These are phyloP conservation scores for Esox masquinongy DNA, from an alignment of 2,797 vertebrate genomes.

Conservation along the genomic window DNA sequence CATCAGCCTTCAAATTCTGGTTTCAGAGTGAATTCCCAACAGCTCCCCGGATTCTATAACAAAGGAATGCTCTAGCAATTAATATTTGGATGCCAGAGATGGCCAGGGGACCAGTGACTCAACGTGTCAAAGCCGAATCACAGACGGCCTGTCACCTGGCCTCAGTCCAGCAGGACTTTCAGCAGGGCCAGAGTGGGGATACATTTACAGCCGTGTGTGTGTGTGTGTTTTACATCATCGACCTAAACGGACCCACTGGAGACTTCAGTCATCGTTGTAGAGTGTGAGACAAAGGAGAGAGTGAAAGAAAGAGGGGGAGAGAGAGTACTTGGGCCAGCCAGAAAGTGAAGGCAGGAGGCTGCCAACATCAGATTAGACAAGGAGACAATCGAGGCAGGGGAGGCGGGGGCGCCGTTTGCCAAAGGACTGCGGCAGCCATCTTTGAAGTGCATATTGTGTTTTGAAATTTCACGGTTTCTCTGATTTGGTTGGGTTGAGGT, in stretches of 20 bases:
- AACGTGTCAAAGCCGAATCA: conserved; percentile 1
- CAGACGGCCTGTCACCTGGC: conserved; percentile 6
- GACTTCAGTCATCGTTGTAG: neutral
- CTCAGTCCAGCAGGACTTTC: neutral
- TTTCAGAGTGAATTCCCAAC: neutral
- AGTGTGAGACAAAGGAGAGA: neutral
- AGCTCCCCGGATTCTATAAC: neutral
- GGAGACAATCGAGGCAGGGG: neutral
- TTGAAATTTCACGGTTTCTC: neutral
- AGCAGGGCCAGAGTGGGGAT: neutral
- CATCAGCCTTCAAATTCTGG: neutral
- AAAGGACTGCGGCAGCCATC: neutral
- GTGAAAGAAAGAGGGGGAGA: neutral
- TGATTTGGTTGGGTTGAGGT: neutral
- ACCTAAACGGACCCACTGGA: neutral
- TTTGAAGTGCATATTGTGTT: conserved; percentile 6
- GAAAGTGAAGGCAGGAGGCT: neutral
- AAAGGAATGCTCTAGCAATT: conserved; percentile 4
- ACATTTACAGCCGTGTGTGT: neutral
- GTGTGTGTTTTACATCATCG: neutral
- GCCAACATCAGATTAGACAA: neutral
- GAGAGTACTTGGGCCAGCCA: neutral
- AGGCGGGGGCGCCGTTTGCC: neutral
- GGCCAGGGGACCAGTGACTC: neutral
- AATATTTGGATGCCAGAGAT: neutral